A percentile compares a stretch with the other conserved stretches of the same genome.
phyloP scores from a whole-genome alignment of 2,113 vertebrate genomes.

The Pagrus major region DNA sequence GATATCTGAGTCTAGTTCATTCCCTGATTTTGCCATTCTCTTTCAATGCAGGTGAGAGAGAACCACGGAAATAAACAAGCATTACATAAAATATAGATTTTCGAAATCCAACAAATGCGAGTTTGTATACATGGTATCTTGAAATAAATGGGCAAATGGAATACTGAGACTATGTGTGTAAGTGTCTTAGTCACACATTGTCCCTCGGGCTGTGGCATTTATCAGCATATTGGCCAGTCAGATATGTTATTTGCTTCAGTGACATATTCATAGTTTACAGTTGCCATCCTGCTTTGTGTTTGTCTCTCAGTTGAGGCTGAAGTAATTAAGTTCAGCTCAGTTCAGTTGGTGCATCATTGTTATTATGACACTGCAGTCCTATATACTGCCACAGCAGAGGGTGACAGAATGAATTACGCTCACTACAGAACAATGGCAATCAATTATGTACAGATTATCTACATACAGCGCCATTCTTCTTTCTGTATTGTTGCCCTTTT shows the following conservation, averaged over 20 bases:
- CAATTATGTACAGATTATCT: slow-evolving; percentile 55
- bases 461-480: slow-evolving; percentile 27
- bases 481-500: slow-evolving; percentile 36
- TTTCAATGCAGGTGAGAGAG: slow-evolving; percentile 13
- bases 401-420: slow-evolving; percentile 39
- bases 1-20: neutral
- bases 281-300: slow-evolving; percentile 52
- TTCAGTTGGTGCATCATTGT: slow-evolving; percentile 54
- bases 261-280: slow-evolving; percentile 60
- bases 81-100: neutral
- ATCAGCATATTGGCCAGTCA: slow-evolving; percentile 44
- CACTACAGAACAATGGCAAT: slow-evolving; percentile 52
- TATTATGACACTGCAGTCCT: slow-evolving; percentile 35
- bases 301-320: slow-evolving; percentile 50
- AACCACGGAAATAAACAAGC: neutral
- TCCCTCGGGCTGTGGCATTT: slow-evolving; percentile 57
- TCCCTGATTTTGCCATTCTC: slow-evolving; percentile 1
- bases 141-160: slow-evolving; percentile 10
- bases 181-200: slow-evolving; percentile 11
- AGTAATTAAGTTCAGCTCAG: slow-evolving; percentile 62
- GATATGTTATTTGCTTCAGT: slow-evolving; percentile 54
- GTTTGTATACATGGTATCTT: slow-evolving; percentile 4
- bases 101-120: slow-evolving; percentile 4
- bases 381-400: slow-evolving; percentile 17
- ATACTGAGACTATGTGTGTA: neutral